Evolutionary conservation across 2,113 vertebrate species (phyloP).

Genomic region (Rhegmatorhina hoffmannsi): DNA sequence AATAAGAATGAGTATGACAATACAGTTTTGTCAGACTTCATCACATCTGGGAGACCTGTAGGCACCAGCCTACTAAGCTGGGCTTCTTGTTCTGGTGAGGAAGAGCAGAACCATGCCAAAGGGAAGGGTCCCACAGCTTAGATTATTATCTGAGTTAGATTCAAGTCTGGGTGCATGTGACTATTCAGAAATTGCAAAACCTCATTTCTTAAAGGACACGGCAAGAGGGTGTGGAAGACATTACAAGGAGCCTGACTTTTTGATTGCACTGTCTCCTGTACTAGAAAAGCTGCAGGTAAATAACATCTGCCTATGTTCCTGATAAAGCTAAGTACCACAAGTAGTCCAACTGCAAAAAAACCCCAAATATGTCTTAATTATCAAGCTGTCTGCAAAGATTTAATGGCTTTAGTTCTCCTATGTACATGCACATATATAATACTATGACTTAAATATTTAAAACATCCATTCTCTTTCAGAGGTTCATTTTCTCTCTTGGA

Average conservation of each 20-base stretch:
- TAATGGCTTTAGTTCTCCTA: neutral
- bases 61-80: neutral
- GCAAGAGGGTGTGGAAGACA: neutral
- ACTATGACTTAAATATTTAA: neutral
- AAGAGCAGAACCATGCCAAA: conserved; percentile 29
- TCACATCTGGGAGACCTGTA: neutral
- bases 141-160: conserved; percentile 4
- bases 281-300: neutral
- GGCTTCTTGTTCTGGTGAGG: neutral
- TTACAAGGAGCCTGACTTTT: neutral
- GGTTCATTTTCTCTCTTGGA: neutral
- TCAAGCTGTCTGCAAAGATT: neutral
- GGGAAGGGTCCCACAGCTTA: conserved; percentile 2
- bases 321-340: neutral
- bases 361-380: neutral
- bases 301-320: neutral
- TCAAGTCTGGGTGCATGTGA: neutral
- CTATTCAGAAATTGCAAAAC: conserved; percentile 35
- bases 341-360: neutral
- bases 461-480: neutral
- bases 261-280: neutral
- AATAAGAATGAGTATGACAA: neutral
- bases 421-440: neutral
- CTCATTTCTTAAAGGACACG: neutral
- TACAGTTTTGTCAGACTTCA: neutral